Evolutionary conservation across 2,797 vertebrate species (phyloP).

Genomic region (Amblyopsis hoosieri): DNA sequence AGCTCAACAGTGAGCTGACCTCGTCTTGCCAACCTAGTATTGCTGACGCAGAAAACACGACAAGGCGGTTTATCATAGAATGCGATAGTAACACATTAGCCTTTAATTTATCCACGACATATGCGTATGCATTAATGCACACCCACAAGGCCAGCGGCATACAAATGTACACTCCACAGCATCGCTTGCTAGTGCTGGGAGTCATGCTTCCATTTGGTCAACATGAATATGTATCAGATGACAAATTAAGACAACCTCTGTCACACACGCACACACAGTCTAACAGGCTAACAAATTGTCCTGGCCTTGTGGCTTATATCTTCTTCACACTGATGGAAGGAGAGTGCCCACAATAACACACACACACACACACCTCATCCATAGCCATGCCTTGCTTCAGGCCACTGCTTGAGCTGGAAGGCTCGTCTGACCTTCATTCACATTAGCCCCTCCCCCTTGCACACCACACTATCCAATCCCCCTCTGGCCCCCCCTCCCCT

Average conservation of each 20-base stretch:
- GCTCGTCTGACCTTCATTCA: constrained; percentile 68
- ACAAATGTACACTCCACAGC: constrained; percentile 3
- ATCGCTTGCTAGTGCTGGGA: constrained; percentile 16
- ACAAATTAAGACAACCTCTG: constrained; percentile 29
- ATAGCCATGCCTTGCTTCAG: constrained; percentile 34
- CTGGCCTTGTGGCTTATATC: constrained; percentile 10
- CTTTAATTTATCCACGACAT: not conserved
- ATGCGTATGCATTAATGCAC: not conserved
- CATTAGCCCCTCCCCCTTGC: constrained; percentile 47
- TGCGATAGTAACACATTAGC: too few species aligned
- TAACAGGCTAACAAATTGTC: not conserved
- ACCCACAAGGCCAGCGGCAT: not conserved
- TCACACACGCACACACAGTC: not conserved
- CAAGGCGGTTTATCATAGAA: too few species aligned
- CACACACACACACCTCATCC: constrained; percentile 17
- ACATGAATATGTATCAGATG: constrained; percentile 39
- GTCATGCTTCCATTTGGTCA: constrained; percentile 17
- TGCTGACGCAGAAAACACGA: too few species aligned
- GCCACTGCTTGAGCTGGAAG: constrained; percentile 51
- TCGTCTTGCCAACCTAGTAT: too few species aligned
- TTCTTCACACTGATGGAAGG: constrained; percentile 8
- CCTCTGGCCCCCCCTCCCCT: constrained; percentile 33
- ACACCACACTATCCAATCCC: constrained; percentile 48
- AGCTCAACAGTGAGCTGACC: too few species aligned
- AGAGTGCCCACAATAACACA: not conserved